Evolutionary conservation across 2,113 vertebrate genomes (phyloP).

Genomic region (Apteryx owenii): DNA sequence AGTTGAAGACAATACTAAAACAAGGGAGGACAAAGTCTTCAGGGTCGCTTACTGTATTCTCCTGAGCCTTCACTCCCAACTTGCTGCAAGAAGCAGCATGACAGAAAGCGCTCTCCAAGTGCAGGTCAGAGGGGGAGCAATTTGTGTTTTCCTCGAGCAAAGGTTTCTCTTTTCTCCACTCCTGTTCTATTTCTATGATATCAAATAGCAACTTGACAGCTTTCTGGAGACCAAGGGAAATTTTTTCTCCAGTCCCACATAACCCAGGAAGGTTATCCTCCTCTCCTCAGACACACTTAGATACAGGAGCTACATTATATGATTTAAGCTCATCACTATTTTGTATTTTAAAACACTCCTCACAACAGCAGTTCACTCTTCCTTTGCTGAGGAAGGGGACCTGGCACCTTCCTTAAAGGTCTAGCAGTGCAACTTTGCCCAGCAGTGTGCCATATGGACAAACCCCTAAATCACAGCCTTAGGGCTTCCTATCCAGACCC

Average conservation of each 20-base stretch:
- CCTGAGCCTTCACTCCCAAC: neutral
- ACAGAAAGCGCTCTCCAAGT: neutral
- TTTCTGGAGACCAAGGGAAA: neutral
- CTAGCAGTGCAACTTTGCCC: neutral
- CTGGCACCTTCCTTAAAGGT: neutral
- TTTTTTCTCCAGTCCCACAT: neutral
- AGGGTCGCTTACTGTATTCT: neutral
- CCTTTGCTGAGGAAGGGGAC: neutral
- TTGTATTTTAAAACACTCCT: neutral
- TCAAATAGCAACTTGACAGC: neutral
- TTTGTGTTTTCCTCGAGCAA: neutral
- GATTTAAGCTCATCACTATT: neutral
- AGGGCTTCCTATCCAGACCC: neutral
- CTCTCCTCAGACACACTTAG: neutral
- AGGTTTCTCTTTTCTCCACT: neutral
- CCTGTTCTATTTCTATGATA: neutral
- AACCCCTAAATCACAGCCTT: neutral
- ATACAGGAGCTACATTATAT: neutral
- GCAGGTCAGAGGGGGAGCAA: neutral
- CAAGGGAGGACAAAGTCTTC: neutral
- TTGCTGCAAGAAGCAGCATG: neutral
- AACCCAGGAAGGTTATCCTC: neutral
- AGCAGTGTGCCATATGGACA: accelerated
- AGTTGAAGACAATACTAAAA: neutral
- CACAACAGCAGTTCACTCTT: neutral